Percentiles rank a stretch among this genome's conserved stretches.
Conservation (phyloP, 1,140 invertebrate species). For the Saccostrea cuccullata region DNA sequence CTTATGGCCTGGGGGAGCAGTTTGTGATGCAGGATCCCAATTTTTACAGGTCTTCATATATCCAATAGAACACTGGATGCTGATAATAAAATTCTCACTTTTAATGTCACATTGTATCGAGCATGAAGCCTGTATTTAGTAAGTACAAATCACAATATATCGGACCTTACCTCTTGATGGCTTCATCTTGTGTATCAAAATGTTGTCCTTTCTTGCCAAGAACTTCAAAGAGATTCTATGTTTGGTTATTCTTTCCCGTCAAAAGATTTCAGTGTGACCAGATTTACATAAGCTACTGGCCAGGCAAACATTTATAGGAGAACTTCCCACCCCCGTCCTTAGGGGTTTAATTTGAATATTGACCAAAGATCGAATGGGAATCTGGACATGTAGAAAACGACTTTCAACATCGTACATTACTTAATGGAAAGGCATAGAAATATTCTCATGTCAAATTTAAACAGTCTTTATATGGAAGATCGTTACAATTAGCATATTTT, state of each 20-base stretch:
- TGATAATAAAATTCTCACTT: no score
- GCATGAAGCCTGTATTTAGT: no score
- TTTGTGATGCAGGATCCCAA: no score
- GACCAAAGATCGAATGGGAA: not conserved
- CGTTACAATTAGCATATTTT: constrained; percentile 23
- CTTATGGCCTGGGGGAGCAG: no score
- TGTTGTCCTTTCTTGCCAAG: not conserved
- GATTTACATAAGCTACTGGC: constrained; percentile 16
- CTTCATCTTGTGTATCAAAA: not conserved
- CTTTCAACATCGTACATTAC: not conserved
- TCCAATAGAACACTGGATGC: no score
- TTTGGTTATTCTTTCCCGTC: not conserved
- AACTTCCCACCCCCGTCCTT: not conserved
- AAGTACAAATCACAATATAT: no score
- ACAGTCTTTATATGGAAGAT: not conserved
- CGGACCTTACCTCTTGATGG: no score
- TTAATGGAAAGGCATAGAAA: not conserved
- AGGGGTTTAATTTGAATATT: not conserved
- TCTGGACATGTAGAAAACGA: not conserved
- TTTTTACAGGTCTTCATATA: no score
- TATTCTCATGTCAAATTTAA: not conserved
- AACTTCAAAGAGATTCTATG: not conserved
- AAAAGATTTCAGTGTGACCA: not conserved
- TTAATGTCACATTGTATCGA: no score
- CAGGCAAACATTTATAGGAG: constrained; percentile 2